phyloP scores from a whole-genome alignment of 2,797 vertebrate genomes.

The Dipus sagitta region DNA sequence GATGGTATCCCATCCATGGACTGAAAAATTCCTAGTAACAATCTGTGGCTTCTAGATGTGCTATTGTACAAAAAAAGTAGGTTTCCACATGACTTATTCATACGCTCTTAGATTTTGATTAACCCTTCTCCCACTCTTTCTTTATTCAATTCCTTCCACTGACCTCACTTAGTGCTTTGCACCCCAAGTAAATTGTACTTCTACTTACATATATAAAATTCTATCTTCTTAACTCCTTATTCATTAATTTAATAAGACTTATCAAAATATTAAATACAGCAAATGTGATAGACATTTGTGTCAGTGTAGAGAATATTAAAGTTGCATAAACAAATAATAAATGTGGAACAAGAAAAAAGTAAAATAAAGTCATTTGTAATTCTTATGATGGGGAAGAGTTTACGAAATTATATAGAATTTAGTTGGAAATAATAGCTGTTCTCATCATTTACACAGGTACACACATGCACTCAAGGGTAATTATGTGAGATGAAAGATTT shows the following conservation, averaged over 20 bases:
- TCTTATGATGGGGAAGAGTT: conserved; percentile 16
- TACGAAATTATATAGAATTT: neutral
- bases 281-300: neutral
- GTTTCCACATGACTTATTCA: too few relatives aligned
- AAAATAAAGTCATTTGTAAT: conserved; percentile 12
- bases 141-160: too few relatives aligned
- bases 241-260: neutral
- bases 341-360: neutral
- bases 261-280: neutral
- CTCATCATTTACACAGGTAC: neutral
- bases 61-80: too few relatives aligned
- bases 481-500: neutral
- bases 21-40: too few relatives aligned
- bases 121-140: too few relatives aligned
- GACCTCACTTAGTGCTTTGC: too few relatives aligned
- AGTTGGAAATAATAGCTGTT: neutral
- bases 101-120: too few relatives aligned
- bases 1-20: too few relatives aligned
- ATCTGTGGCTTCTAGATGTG: too few relatives aligned
- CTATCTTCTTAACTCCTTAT: neutral
- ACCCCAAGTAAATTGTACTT: too few relatives aligned
- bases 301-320: neutral
- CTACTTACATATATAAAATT: too few relatives aligned
- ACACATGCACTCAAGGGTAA: neutral
- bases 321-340: conserved; percentile 26